Evolutionary conservation across 2,113 vertebrate species (phyloP).

Genomic region (Ellobius talpinus): DNA sequence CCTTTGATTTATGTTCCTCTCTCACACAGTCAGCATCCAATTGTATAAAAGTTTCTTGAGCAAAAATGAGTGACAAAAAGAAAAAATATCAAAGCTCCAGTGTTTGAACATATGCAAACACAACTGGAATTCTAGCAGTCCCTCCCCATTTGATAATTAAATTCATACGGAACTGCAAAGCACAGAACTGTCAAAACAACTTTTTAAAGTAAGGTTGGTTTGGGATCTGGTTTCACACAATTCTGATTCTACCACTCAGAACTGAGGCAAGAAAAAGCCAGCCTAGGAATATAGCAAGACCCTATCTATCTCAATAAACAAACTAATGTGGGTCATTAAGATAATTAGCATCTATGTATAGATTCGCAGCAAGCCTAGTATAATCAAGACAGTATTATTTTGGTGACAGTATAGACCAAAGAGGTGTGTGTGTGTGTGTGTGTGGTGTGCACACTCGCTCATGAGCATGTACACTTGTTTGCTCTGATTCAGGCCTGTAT

Average conservation of each 20-base stretch:
- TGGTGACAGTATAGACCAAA: not conserved
- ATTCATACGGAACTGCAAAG: constrained; percentile 34
- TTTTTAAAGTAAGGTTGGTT: constrained; percentile 15
- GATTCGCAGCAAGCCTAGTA: not conserved
- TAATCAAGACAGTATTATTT: not conserved
- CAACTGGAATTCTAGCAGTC: not conserved
- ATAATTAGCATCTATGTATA: not conserved
- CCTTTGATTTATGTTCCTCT: not conserved
- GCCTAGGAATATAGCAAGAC: not conserved
- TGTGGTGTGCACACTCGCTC: not conserved
- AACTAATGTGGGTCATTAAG: not conserved
- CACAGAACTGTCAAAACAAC: not conserved
- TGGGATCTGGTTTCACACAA: too few species aligned
- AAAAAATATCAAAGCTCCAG: not conserved
- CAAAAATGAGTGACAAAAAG: not conserved
- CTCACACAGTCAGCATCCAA: not conserved
- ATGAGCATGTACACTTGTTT: not conserved
- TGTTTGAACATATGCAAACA: not conserved
- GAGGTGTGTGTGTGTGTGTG: not conserved
- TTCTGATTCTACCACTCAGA: not conserved
- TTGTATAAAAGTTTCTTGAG: not conserved
- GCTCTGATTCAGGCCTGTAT: not conserved
- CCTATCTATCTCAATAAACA: not conserved
- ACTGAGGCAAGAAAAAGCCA: not conserved
- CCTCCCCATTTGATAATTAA: not conserved